Evolutionary conservation across 2,113 vertebrate species (phyloP), one percentile per base, ranked within the genome.

Genomic region (Cryptotis parvus): DNA sequence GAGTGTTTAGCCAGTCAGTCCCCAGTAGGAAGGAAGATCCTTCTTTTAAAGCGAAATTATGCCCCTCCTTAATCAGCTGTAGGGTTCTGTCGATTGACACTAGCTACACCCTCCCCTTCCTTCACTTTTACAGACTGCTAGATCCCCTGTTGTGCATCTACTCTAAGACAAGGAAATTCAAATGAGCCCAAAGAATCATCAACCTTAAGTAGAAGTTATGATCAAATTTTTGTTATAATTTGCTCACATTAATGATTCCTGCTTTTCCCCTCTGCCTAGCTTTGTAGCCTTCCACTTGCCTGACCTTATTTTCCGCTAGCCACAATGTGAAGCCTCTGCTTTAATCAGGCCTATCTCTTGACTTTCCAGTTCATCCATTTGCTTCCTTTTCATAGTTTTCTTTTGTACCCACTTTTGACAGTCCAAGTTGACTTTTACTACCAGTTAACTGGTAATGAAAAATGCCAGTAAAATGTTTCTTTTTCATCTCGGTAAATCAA

Each of bases 141-240:
- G 41, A 74, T 61, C 63, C 37, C 1, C 80, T 68, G 27, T 52
- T 33, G 9, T 22, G 10, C 39, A 83, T 92, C 82, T 73, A 65
- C 12, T 52, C 18, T 76, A 84, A 76, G 77, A 89, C 63, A 84
- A 65, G 74, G 78, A 81, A 82, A 87, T 35, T 66, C 33, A 41
- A 61, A 18, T 1, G 35, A 74, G 52, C n/a, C 78, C 61, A 80
- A 91, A 92, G 70, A 88, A 92, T 73, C 75, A 76, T 27, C 22
- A 73, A 65, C 41, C 78, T 80, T 43, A 1, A 24, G 35, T 27
- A 77, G 43, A 83, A 9, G 43, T 45, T 7, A 83, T n/a, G 27
- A 11, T 87, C 74, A 74, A 39, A 70, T 95, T 95, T 90, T 92
- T 92, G 79, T 81, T 45, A 58, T 12, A 35, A 66, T 84, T 72